phyloP scores from a whole-genome alignment of 2,888 invertebrate species.

The Leptogaster cylindrica region DNA sequence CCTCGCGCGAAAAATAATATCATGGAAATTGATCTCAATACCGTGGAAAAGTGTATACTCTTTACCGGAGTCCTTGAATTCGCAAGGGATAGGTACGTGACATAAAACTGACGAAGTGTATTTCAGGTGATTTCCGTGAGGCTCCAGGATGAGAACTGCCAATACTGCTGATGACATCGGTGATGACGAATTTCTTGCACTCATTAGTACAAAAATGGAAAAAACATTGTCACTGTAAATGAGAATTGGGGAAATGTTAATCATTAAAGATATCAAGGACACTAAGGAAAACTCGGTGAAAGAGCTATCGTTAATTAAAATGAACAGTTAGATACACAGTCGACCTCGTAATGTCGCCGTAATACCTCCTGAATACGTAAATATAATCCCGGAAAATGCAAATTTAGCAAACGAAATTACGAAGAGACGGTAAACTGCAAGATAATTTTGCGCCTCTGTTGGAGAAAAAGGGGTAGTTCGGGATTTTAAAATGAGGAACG shows the following conservation, averaged over 20 bases:
- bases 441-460: constrained; percentile 8
- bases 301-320: constrained; percentile 20
- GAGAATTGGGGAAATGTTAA: background rate
- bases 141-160: too few relatives aligned
- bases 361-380: constrained; percentile 4
- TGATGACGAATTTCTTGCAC: background rate
- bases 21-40: too few relatives aligned
- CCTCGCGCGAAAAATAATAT: too few relatives aligned
- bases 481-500: background rate
- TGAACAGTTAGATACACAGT: constrained; percentile 10
- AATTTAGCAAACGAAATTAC: constrained; percentile 16
- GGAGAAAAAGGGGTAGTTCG: background rate
- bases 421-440: constrained; percentile 1
- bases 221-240: background rate
- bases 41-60: too few relatives aligned
- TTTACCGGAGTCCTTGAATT: too few relatives aligned
- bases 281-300: background rate
- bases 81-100: too few relatives aligned
- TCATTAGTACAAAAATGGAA: background rate
- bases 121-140: too few relatives aligned
- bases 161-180: too few relatives aligned
- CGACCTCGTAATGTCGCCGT: constrained; percentile 14
- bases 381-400: constrained; percentile 27
- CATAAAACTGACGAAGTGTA: too few relatives aligned
- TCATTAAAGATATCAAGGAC: background rate